Percentiles rank a stretch among this genome's conserved stretches.
These are phyloP conservation scores for Sciurus vulgaris DNA, from an alignment of 2,797 vertebrate species.

Conservation along the genomic window DNA sequence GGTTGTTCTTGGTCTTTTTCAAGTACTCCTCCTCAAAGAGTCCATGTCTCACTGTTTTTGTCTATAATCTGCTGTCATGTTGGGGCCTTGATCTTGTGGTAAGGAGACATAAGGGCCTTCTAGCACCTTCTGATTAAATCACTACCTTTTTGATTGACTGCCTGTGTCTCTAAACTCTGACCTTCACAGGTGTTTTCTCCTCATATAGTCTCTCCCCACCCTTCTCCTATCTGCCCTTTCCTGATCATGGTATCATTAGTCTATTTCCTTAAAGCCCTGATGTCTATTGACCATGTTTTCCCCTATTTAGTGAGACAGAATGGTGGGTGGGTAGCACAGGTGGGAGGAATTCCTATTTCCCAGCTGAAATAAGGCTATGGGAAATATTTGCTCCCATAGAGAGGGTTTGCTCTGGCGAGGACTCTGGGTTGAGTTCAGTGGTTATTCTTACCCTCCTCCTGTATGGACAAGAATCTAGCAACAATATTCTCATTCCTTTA, in stretches of 20 bases:
- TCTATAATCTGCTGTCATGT: not conserved
- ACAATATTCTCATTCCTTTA: conserved; percentile 4
- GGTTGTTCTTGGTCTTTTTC: not conserved
- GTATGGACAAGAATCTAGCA: not conserved
- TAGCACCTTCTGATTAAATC: not conserved
- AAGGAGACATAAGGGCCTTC: not conserved
- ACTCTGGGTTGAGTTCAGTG: not conserved
- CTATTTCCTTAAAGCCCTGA: not conserved
- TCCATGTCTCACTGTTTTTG: not conserved
- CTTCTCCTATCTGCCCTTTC: not conserved
- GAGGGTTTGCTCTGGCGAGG: not conserved
- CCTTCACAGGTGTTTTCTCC: not conserved
- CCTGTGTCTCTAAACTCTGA: not conserved
- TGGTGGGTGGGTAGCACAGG: not conserved
- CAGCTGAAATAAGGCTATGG: not conserved
- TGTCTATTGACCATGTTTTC: not conserved
- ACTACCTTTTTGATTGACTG: not conserved
- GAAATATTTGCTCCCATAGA: not conserved
- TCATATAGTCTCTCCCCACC: not conserved
- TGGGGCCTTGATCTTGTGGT: not conserved
- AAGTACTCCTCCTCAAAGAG: not conserved
- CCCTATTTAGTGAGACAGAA: not conserved
- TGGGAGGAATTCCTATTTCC: not conserved
- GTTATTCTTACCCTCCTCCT: not conserved
- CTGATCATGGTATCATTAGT: too few relatives aligned